Evolutionary conservation across 2,113 vertebrate genomes (phyloP), one percentile per base, ranked within the genome.

Genomic region (Panurus biarmicus): DNA sequence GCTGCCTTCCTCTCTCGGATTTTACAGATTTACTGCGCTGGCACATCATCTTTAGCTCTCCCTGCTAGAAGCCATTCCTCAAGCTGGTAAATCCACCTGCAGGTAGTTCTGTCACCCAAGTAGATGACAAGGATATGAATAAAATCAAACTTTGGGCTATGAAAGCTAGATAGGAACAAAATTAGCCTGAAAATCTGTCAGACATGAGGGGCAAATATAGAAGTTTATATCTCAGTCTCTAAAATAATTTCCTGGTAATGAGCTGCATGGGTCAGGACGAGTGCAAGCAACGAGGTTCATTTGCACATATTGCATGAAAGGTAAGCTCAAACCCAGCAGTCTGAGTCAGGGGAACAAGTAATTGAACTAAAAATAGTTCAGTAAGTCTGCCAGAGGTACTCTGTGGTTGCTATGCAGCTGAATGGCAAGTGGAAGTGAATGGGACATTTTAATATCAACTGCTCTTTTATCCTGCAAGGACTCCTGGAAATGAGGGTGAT

Each of bases 291-390:
- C 4, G 48, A 93, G 67, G 64, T 56, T 96, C 87, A 53, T 83
- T 85, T 95, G 56, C 69, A 88, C 48, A 29, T 56, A 40, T 81
- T 83, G 78, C 47, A n/a, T 47, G 83, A 64, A 93, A 94, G 91
- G 71, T 83, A 74, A 77, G 80, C 83, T 93, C 75, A 90, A 91
- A 71, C 28, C 40, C 82, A 88, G 91, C 79, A 90, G 67, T 71
- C 89, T 90, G 87, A 96, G 93, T 78, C 94, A 84, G 75, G 57
- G 48, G 87, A 94, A 64, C 77, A 64, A 95, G 85, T 85, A 90
- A 95, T 84, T 88, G 93, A 91, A 81, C 92, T 92, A 94, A 95
- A 94, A 95, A 96, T 97, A 94, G 75, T 86, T 45, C 87, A 90
- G 2, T 40, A 74, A 91, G 61, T 72, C 93, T 95, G 85, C 23